Evolutionary conservation across 2,797 vertebrate genomes (phyloP), one percentile per base, ranked within the genome.

Genomic region (Percopsis omiscomaycus): DNA sequence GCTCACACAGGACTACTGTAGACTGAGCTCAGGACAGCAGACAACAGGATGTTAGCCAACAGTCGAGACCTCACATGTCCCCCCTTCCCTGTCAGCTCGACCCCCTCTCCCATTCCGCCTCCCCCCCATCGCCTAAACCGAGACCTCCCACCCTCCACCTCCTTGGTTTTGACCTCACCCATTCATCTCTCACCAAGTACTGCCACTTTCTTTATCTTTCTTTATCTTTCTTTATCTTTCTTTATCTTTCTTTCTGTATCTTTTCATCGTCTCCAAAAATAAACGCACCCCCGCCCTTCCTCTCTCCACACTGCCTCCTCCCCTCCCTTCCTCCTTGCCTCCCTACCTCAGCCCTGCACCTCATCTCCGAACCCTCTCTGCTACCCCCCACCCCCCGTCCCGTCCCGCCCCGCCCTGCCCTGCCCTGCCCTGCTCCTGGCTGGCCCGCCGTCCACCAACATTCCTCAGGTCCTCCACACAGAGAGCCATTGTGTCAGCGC

Each of bases 391-490:
- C 72, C 70, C 75, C 61, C 63, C 61, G 68, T 63, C 49, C 85
- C 87, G 78, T 84, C 78, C 68, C 83, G 64, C 73, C 58, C 63
- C 58, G 78, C 66, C 32, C n/a, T 37, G 42, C 10, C 42, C 52
- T 69, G 61, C 70, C 71, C 73, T 73, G 16, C 61, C 58, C 61
- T 70, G 70, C 61, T 78, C 63, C 67, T 22, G 68, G 75, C 72
- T 68, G 75, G 61, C 64, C 62, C 80, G 81, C 82, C 87, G 86
- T 88, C 80, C 84, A 77, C 68, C 84, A 74, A 86, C 89, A 92
- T 92, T 92, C 90, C 90, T 80, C 71, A 83, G 80, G 79, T 83
- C 78, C 13, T 15, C 83, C 87, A 84, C 81, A 92, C 88, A 92
- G 90, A 91, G 89, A 69, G 74, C 74, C 89, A 88, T 92, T 92